These are phyloP conservation scores for Aptenodytes patagonicus DNA, from an alignment of 2,113 vertebrate genomes.

Conservation along the genomic window DNA sequence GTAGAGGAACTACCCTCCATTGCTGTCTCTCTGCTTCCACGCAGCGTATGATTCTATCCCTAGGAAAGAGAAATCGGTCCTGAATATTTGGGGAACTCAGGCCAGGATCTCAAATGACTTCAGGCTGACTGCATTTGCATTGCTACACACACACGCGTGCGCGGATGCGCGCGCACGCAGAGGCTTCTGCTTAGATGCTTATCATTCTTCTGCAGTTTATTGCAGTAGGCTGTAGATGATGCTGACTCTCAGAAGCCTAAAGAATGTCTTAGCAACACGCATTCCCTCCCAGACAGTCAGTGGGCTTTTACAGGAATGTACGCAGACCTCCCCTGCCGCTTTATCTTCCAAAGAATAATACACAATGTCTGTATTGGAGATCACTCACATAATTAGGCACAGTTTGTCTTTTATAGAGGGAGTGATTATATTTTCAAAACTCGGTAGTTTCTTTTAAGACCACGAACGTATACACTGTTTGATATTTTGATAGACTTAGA, in stretches of 20 bases:
- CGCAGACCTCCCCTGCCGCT: neutral
- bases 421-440: neutral
- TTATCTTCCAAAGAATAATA: neutral
- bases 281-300: neutral
- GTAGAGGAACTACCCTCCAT: neutral
- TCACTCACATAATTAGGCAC: neutral
- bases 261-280: slow-evolving; percentile 4
- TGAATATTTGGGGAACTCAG: neutral
- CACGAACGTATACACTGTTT: fast-evolving
- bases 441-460: neutral
- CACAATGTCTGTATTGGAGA: neutral
- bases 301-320: slow-evolving; percentile 32
- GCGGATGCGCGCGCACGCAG: fast-evolving
- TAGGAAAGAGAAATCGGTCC: neutral
- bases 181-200: neutral
- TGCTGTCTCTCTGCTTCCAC: neutral
- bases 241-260: neutral
- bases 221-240: neutral
- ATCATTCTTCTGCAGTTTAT: neutral
- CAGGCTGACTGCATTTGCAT: neutral
- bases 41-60: neutral
- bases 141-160: fast-evolving
- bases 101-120: neutral
- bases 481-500: neutral
- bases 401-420: neutral